Evolutionary conservation across 2,797 vertebrate genomes (phyloP).

Genomic region (Smutsia gigantea): DNA sequence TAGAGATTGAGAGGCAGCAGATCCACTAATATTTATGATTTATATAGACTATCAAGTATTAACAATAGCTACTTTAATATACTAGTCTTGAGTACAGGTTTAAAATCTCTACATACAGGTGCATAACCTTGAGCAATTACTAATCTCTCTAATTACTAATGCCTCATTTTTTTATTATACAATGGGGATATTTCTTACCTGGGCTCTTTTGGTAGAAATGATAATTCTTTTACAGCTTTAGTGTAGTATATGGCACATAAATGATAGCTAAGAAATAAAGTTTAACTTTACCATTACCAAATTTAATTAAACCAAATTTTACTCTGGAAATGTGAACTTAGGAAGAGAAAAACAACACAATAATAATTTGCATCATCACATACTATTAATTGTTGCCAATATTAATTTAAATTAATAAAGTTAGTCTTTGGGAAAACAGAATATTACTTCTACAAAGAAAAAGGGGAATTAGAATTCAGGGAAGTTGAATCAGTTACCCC

Average conservation of each 20-base stretch:
- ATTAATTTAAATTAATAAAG: neutral
- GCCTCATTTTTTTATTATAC: neutral
- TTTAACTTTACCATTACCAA: neutral
- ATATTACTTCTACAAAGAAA: neutral
- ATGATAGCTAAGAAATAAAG: neutral
- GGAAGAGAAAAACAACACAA: neutral
- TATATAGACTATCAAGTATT: neutral
- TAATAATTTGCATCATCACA: neutral
- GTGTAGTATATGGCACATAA: neutral
- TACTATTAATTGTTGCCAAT: neutral
- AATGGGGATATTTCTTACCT: neutral
- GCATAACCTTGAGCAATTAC: neutral
- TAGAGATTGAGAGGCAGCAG: neutral
- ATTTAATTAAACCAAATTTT: conserved; percentile 11
- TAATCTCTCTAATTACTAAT: neutral
- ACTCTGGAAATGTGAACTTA: neutral
- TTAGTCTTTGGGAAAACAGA: neutral
- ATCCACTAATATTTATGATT: neutral
- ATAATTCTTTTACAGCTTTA: neutral
- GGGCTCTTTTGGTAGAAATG: neutral
- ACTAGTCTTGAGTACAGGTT: neutral
- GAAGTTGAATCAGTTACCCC: neutral
- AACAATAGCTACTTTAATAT: neutral
- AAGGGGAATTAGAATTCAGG: neutral
- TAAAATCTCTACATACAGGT: neutral